Conservation (phyloP, 2,797 vertebrate genomes). For the Scarus forsteni region DNA sequence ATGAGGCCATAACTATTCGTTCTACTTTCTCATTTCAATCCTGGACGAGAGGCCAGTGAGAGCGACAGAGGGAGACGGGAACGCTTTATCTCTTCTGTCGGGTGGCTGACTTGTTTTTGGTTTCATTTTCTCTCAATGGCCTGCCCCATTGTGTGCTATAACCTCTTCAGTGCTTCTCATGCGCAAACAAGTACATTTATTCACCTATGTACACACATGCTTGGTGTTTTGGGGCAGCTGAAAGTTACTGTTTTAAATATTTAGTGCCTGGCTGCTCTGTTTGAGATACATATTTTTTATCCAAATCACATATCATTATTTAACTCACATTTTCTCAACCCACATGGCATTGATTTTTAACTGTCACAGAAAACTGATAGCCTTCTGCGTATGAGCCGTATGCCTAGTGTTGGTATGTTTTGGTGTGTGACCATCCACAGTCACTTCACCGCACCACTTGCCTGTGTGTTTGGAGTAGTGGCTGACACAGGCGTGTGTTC, state of each 20-base stretch:
- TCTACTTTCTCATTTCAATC: slow-evolving; percentile 61
- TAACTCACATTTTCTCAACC: slow-evolving; percentile 54
- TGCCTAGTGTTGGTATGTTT: slow-evolving; percentile 73
- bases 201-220: neutral
- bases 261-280: too few species aligned
- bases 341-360: slow-evolving; percentile 74
- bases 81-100: slow-evolving; percentile 32
- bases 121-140: slow-evolving; percentile 6
- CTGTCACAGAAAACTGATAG: slow-evolving; percentile 61
- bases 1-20: slow-evolving; percentile 69
- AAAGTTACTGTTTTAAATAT: neutral
- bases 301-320: slow-evolving; percentile 60
- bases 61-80: slow-evolving; percentile 29
- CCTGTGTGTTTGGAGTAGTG: slow-evolving; percentile 25
- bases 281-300: neutral
- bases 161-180: slow-evolving; percentile 8
- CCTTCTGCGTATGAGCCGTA: slow-evolving; percentile 69
- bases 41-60: slow-evolving; percentile 34
- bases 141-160: slow-evolving; percentile 23
- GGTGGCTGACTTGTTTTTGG: slow-evolving; percentile 29
- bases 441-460: slow-evolving; percentile 46
- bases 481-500: slow-evolving; percentile 43
- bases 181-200: neutral
- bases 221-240: slow-evolving; percentile 2
- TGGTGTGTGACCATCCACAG: slow-evolving; percentile 53